These are phyloP conservation scores for Zonitis immaculata DNA, from an alignment of 2,888 invertebrate genomes.

Conservation along the genomic window DNA sequence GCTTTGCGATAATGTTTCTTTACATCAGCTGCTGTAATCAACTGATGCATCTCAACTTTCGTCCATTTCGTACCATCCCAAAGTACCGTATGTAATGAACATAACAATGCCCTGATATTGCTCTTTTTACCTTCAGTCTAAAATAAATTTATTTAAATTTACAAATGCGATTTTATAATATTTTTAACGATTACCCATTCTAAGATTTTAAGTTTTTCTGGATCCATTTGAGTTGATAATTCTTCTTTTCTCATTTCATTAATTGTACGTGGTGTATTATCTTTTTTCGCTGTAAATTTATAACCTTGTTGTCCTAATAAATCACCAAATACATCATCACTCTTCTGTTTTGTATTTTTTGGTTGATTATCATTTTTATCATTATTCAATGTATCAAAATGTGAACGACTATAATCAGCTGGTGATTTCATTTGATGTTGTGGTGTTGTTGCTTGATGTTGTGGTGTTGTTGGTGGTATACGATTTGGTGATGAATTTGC, in stretches of 20 bases:
- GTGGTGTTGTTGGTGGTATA: constrained; percentile 24
- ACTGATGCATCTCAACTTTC: constrained; percentile 89
- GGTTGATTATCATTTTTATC: constrained; percentile 28
- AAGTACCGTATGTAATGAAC: constrained; percentile 87
- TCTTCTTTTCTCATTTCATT: constrained; percentile 91
- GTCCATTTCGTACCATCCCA: constrained; percentile 94
- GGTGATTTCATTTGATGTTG: constrained; percentile 47
- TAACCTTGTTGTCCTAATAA: constrained; percentile 87
- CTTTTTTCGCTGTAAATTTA: constrained; percentile 68
- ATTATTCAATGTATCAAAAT: constrained; percentile 61
- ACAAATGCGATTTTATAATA: constrained; percentile 1
- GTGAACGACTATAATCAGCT: constrained; percentile 59
- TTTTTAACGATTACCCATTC: constrained; percentile 73
- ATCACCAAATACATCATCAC: constrained; percentile 82
- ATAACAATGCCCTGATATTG: constrained; percentile 91
- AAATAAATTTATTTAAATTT: constrained; percentile 18
- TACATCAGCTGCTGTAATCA: constrained; percentile 88
- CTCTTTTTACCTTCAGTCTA: constrained; percentile 94
- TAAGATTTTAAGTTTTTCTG: constrained; percentile 76
- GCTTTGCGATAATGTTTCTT: constrained; percentile 95
- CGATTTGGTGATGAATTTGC: constrained; percentile 31
- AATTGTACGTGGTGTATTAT: constrained; percentile 78
- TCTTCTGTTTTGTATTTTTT: constrained; percentile 42
- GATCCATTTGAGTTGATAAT: constrained; percentile 83
- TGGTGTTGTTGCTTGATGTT: constrained; percentile 29